Evolutionary conservation across 2,888 invertebrate species (phyloP).

Genomic region (Oscheius myriophilus): DNA sequence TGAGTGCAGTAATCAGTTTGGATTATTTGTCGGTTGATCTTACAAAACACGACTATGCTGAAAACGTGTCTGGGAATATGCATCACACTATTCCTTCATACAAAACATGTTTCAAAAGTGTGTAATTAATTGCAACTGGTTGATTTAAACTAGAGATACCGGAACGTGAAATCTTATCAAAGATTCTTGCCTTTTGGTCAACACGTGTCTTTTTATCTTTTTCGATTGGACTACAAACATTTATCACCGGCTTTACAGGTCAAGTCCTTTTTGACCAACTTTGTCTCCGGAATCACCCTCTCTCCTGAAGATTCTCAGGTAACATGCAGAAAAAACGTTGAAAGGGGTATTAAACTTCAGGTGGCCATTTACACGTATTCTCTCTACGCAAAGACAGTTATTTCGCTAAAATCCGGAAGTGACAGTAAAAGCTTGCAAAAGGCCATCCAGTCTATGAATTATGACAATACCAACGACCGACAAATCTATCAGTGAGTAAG

Average conservation of each 20-base stretch:
- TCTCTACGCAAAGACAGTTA: constrained; percentile 30
- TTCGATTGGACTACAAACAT: too few relatives aligned
- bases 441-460: constrained; percentile 42
- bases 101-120: too few relatives aligned
- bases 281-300: constrained; percentile 38
- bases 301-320: constrained; percentile 45
- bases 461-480: constrained; percentile 36
- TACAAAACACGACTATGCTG: too few relatives aligned
- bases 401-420: constrained; percentile 32
- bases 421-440: constrained; percentile 29
- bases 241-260: constrained; percentile 28
- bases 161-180: too few relatives aligned
- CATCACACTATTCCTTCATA: too few relatives aligned
- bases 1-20: too few relatives aligned
- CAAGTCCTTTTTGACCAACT: constrained; percentile 35
- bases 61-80: too few relatives aligned
- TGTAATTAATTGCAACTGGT: too few relatives aligned
- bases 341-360: not conserved
- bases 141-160: too few relatives aligned
- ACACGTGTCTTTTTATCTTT: too few relatives aligned
- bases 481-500: constrained; percentile 37
- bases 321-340: not conserved
- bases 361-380: constrained; percentile 46
- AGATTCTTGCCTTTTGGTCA: too few relatives aligned
- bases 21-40: too few relatives aligned